A percentile compares a stretch with the other conserved stretches of the same genome.
These are phyloP conservation scores for Pantherophis vulpinus DNA, from an alignment of 2,797 vertebrate species.

Conservation along the genomic window DNA sequence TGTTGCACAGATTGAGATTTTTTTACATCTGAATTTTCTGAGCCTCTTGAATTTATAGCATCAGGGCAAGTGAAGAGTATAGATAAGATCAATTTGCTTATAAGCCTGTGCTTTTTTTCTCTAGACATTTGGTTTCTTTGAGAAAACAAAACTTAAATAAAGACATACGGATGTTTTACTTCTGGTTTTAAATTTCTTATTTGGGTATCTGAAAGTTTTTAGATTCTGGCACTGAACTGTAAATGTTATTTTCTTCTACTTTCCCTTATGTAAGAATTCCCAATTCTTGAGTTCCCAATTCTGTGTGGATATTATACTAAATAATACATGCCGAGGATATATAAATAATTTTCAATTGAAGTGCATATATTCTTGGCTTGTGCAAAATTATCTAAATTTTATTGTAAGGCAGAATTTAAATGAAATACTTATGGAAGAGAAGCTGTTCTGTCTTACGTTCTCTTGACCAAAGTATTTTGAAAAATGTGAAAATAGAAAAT, in stretches of 20 bases:
- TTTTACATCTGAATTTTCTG: slow-evolving; percentile 19
- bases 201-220: neutral
- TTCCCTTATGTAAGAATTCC: neutral
- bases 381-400: neutral
- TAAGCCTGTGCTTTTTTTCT: slow-evolving; percentile 13
- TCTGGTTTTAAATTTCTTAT: slow-evolving; percentile 13
- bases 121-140: slow-evolving; percentile 29
- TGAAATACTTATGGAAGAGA: neutral
- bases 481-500: neutral
- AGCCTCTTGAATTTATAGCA: slow-evolving; percentile 14
- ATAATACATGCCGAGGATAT: neutral
- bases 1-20: slow-evolving; percentile 8
- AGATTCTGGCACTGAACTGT: neutral
- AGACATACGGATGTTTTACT: slow-evolving; percentile 45
- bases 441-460: neutral
- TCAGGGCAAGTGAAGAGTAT: neutral
- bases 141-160: slow-evolving; percentile 56
- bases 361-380: neutral
- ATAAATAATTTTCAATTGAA: neutral
- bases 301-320: neutral
- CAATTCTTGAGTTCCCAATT: neutral
- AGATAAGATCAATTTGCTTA: slow-evolving; percentile 3
- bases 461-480: neutral
- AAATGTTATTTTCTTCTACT: neutral
- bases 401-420: neutral